These are phyloP conservation scores for Philypnodon macrostomus DNA, from an alignment of 2,797 vertebrate species.

Conservation along the genomic window DNA sequence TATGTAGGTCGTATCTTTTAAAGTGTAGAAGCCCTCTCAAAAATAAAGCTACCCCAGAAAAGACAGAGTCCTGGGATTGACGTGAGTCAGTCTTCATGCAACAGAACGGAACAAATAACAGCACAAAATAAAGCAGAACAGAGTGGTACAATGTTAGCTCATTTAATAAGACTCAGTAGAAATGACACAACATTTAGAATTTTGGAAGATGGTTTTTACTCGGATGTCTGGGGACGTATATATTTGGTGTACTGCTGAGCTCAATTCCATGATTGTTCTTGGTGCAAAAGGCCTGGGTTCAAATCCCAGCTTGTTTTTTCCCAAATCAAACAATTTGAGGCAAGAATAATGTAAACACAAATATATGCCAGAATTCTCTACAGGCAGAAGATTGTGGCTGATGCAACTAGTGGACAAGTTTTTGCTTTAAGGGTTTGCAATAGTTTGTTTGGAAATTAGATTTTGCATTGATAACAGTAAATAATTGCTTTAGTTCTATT, in stretches of 20 bases:
- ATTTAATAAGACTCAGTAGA: no score
- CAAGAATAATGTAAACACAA: conserved; percentile 1
- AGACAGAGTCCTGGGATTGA: conserved; percentile 18
- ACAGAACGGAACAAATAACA: conserved; percentile 8
- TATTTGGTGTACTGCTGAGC: no score
- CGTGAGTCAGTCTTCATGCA: conserved; percentile 24
- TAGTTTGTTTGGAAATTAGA: not conserved
- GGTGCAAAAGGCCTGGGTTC: no score
- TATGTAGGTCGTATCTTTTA: conserved; percentile 22
- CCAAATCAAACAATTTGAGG: no score
- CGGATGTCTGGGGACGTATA: no score
- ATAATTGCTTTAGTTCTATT: not conserved
- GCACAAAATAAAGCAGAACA: conserved; percentile 13
- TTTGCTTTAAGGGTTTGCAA: not conserved
- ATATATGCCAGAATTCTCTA: not conserved
- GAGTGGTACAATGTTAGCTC: no score
- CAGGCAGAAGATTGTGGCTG: not conserved
- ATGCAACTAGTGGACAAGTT: conserved; percentile 4
- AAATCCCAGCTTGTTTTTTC: no score
- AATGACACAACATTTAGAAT: no score
- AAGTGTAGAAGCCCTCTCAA: conserved; percentile 9
- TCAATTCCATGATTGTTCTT: no score
- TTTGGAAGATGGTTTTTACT: no score
- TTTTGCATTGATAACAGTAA: not conserved
- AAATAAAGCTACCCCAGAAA: conserved; percentile 28